phyloP scores from a whole-genome alignment of 2,888 invertebrate genomes.

The Andrena trimmerana region DNA sequence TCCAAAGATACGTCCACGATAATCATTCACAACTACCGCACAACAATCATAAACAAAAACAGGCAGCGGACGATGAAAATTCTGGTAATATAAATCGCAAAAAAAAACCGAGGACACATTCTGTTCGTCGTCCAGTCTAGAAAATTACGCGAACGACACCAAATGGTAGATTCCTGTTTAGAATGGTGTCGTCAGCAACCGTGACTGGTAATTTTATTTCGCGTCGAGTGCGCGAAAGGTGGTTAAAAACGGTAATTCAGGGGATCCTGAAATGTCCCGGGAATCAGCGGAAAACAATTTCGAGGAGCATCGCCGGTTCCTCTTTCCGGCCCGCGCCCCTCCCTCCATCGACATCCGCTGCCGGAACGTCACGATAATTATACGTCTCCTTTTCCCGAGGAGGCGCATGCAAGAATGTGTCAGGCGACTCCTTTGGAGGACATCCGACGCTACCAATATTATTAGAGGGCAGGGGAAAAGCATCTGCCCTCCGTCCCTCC shows the following conservation, averaged over 20 bases:
- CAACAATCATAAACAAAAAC: not conserved
- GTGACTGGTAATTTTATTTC: slow-evolving; percentile 29
- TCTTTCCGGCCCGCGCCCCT: slow-evolving; percentile 12
- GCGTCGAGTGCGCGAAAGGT: slow-evolving; percentile 42
- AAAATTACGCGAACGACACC: not conserved
- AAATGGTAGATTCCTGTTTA: too few species aligned
- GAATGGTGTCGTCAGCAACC: not conserved
- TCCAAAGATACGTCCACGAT: not conserved
- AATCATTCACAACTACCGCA: not conserved
- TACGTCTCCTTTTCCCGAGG: slow-evolving; percentile 66
- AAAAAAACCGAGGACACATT: not conserved
- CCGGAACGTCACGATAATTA: slow-evolving; percentile 72
- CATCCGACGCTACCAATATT: slow-evolving; percentile 71
- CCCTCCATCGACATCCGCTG: slow-evolving; percentile 35
- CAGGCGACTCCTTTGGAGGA: slow-evolving; percentile 38
- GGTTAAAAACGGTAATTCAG: slow-evolving; percentile 40
- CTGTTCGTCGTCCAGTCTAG: too few species aligned
- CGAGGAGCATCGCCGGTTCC: slow-evolving; percentile 9
- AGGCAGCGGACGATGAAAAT: not conserved
- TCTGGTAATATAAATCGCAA: not conserved
- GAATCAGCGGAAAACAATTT: slow-evolving; percentile 48
- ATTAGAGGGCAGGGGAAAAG: slow-evolving; percentile 72
- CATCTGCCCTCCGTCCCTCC: slow-evolving; percentile 74
- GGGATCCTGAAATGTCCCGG: slow-evolving; percentile 38
- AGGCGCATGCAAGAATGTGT: slow-evolving; percentile 69